Evolutionary conservation across 2,113 vertebrate species (phyloP).

Genomic region (Chlamydotis undulata): DNA sequence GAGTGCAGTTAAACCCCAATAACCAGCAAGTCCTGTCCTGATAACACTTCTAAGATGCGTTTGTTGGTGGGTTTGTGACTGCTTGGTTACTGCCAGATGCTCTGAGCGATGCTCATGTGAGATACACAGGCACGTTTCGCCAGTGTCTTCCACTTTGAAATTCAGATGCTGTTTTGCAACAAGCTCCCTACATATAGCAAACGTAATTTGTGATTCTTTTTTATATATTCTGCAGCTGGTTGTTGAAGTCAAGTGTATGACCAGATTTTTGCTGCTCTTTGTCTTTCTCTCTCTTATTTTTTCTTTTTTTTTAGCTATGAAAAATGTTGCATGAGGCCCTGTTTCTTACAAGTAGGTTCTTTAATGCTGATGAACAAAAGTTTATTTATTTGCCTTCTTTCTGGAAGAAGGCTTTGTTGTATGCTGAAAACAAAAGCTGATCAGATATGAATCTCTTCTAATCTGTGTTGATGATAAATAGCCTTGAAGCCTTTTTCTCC

Average conservation of each 20-base stretch:
- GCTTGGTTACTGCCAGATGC: neutral
- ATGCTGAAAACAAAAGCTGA: slow-evolving; percentile 21
- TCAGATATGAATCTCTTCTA: neutral
- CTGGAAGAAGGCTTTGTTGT: slow-evolving; percentile 34
- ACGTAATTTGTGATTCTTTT: neutral
- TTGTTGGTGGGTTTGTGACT: neutral
- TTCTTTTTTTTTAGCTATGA: slow-evolving; percentile 19
- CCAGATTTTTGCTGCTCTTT: neutral
- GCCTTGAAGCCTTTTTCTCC: neutral
- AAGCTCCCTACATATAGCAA: neutral
- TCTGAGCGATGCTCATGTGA: neutral
- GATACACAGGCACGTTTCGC: neutral
- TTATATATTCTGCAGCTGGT: neutral
- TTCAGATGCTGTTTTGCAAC: neutral
- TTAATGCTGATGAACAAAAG: slow-evolving; percentile 32
- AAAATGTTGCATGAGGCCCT: neutral
- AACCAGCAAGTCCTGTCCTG: neutral
- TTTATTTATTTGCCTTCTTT: slow-evolving; percentile 31
- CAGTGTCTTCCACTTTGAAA: neutral
- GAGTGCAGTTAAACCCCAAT: neutral
- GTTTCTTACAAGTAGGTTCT: slow-evolving; percentile 42
- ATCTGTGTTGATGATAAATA: neutral
- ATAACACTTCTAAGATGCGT: neutral
- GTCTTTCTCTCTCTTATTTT: neutral
- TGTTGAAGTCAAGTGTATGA: slow-evolving; percentile 1